Base-by-base conservation (phyloP, 1,140 invertebrate species). In the Drosophila rufa region DNA sequence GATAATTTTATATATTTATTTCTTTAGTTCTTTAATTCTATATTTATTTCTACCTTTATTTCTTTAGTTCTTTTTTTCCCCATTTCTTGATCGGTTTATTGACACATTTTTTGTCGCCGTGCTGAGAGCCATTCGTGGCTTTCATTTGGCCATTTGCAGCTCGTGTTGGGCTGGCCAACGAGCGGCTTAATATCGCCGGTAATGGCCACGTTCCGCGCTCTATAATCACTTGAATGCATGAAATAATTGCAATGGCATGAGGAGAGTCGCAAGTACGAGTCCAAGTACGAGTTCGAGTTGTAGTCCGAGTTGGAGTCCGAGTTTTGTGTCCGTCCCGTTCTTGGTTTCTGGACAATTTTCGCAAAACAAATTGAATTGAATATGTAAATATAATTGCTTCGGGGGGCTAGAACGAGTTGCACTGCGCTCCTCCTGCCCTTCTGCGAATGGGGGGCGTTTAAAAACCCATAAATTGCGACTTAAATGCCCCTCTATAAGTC, bases 341-440 rank as follows among this genome's bases (percentile, higher is more conserved):
- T n/a, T 14, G 14, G 40, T 6, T 8, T 82, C 56, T 74, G 75
- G 48, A 83, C 75, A 84, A 68, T 71, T 69, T 80, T 84, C 57
- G 50, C 62, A 74, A 86, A 86, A 87, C 83, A 82, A 87, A 87
- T 87, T 87, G 76, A 87, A 87, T 87, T 80, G 68, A 87, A 89
- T 87, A 89, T 87, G 73, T 87, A 74, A 87, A 80, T 83, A 83
- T 85, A 85, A 85, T 85, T 85, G 82, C 79, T 62, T 69, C 17
- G 51, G 36, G 11, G 43, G 60, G 38, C 42, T 42, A 67, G 30
- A 55, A 45, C 67, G 62, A 53, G 50, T 45, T 61, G 65, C 25
- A 36, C 27, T 43, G 9, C 30, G 30, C 19, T 36, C 33, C n/a
- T 15, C 19, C n/a, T 25, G 17, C n/a, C 9, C 25, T 27, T 36